phyloP scores from a whole-genome alignment of 2,797 vertebrate genomes.

The Acanthiza pusilla region DNA sequence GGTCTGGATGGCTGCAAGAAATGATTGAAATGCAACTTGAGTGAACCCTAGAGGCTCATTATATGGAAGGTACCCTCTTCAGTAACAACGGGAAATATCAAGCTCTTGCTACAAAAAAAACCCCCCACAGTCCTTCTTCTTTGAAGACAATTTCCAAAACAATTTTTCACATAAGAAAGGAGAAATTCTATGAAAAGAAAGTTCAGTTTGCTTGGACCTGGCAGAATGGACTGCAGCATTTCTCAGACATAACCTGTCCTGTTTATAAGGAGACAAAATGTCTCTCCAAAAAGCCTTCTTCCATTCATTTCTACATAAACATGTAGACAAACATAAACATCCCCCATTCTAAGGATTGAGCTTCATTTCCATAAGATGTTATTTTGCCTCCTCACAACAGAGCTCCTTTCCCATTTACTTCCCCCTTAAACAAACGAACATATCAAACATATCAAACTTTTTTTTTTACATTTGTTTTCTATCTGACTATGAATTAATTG shows the following conservation, averaged over 20 bases:
- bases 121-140: neutral
- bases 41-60: conserved; percentile 47
- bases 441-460: neutral
- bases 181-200: neutral
- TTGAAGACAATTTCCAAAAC: neutral
- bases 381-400: neutral
- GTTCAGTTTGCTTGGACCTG: neutral
- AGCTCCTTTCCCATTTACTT: neutral
- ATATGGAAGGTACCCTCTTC: neutral
- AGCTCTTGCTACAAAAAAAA: neutral
- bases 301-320: neutral
- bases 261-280: neutral
- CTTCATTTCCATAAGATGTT: neutral
- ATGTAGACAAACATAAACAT: too few relatives aligned
- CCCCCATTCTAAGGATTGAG: neutral
- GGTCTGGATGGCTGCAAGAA: neutral
- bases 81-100: neutral
- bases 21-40: conserved; percentile 31
- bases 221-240: neutral
- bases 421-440: neutral
- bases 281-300: neutral
- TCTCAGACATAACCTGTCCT: neutral
- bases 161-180: neutral
- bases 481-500: neutral
- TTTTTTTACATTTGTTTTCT: neutral